Percentiles rank a stretch among this genome's conserved stretches.
Evolutionary conservation across 1,140 invertebrate genomes (phyloP).

Genomic region (Cydia pomonella): DNA sequence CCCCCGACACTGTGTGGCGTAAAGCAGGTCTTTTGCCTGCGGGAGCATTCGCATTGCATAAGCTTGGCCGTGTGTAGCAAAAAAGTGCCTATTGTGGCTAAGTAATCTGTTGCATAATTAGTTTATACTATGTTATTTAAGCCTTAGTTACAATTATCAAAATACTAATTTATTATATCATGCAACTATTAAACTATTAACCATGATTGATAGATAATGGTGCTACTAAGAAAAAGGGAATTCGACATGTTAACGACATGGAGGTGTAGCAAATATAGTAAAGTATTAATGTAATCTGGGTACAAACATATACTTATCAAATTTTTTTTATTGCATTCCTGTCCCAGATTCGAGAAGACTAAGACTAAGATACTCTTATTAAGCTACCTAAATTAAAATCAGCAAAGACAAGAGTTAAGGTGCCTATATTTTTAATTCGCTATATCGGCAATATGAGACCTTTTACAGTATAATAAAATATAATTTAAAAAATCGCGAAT

Average conservation of each 20-base stretch:
- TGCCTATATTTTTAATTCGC: not conserved
- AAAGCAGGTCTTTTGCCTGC: slow-evolving; percentile 11
- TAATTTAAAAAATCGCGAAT: too few relatives aligned
- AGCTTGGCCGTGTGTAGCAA: not conserved
- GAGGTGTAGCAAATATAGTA: not conserved
- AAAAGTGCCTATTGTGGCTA: not conserved
- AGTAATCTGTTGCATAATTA: not conserved
- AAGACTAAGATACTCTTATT: not conserved
- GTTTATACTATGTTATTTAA: not conserved
- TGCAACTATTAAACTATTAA: slow-evolving; percentile 3
- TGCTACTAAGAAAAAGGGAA: not conserved
- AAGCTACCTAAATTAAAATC: not conserved
- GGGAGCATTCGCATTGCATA: not conserved
- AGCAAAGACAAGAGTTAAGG: not conserved
- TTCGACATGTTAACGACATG: not conserved
- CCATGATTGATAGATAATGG: not conserved
- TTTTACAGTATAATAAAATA: too few relatives aligned
- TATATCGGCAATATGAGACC: not conserved
- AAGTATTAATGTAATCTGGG: slow-evolving; percentile 11
- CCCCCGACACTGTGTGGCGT: not conserved
- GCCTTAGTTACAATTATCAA: not conserved
- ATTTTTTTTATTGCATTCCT: slow-evolving; percentile 66
- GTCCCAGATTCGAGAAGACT: slow-evolving; percentile 40
- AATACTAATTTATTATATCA: not conserved
- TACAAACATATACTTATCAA: not conserved